These are phyloP conservation scores for Coreius guichenoti DNA, from an alignment of 2,797 vertebrate genomes.

Conservation along the genomic window DNA sequence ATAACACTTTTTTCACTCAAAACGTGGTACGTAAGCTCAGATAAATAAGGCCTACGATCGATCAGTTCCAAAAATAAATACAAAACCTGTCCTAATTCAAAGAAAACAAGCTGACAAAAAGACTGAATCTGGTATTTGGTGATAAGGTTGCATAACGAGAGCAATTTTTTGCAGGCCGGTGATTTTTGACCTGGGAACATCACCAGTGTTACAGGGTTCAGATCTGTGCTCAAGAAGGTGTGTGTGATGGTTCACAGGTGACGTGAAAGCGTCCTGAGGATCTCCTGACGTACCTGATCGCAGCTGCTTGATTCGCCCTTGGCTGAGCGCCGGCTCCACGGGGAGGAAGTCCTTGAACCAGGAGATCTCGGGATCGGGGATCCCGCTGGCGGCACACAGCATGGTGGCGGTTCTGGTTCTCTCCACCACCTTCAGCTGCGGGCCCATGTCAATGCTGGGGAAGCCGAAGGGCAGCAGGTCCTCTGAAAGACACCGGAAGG, in stretches of 20 bases:
- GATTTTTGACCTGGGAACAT: too few relatives aligned
- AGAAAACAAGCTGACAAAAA: too few relatives aligned
- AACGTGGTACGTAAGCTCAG: too few relatives aligned
- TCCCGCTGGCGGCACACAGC: conserved; percentile 95
- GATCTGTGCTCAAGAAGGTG: not conserved
- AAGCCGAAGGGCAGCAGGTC: conserved; percentile 93
- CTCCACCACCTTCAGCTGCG: conserved; percentile 97
- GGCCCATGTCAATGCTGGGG: conserved; percentile 98
- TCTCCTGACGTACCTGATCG: conserved; percentile 84
- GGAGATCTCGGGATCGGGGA: conserved; percentile 96
- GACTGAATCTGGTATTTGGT: too few relatives aligned
- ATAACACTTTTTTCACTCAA: too few relatives aligned
- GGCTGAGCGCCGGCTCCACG: conserved; percentile 87
- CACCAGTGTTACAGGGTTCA: too few relatives aligned
- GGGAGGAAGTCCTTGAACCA: conserved; percentile 99
- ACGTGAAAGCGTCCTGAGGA: too few relatives aligned
- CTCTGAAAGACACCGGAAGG: conserved; percentile 77
- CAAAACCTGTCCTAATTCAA: too few relatives aligned
- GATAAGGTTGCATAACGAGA: too few relatives aligned
- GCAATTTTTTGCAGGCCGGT: too few relatives aligned
- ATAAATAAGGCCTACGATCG: too few relatives aligned
- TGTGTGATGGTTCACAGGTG: not conserved
- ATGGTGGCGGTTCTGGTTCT: conserved; percentile 93
- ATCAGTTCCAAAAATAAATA: too few relatives aligned
- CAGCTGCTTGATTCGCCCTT: conserved; percentile 94